phyloP scores from a whole-genome alignment of 2,888 invertebrate genomes.

The Athripsodes cinereus region DNA sequence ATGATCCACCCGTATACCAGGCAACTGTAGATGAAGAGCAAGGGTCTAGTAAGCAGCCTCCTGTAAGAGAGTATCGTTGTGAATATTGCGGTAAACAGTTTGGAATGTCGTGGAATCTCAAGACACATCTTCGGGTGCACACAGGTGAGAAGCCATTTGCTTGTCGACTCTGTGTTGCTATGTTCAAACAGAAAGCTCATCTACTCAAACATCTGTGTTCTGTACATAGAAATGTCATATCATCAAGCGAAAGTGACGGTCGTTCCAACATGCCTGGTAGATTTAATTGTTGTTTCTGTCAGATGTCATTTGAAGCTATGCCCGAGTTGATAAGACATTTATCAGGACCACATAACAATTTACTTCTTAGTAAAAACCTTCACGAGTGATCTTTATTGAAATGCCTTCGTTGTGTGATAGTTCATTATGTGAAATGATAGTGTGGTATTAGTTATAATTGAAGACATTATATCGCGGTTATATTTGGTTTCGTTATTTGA shows the following conservation, averaged over 20 bases:
- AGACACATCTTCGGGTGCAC: slow-evolving; percentile 81
- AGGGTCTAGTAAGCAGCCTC: slow-evolving; percentile 53
- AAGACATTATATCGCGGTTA: not conserved
- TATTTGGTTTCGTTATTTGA: slow-evolving; percentile 1
- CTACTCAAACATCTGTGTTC: slow-evolving; percentile 82
- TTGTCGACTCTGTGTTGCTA: slow-evolving; percentile 81
- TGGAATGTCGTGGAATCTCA: slow-evolving; percentile 89
- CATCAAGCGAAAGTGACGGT: slow-evolving; percentile 70
- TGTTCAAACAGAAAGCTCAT: slow-evolving; percentile 90
- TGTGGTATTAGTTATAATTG: slow-evolving; percentile 3
- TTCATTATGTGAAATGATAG: not conserved
- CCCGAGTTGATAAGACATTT: slow-evolving; percentile 82
- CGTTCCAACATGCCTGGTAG: slow-evolving; percentile 55
- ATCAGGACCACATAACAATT: slow-evolving; percentile 82
- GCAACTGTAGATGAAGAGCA: slow-evolving; percentile 39
- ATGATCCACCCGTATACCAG: slow-evolving; percentile 44
- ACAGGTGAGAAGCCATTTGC: slow-evolving; percentile 88
- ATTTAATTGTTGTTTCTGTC: slow-evolving; percentile 85
- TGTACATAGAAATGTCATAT: slow-evolving; percentile 83
- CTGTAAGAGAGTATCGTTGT: slow-evolving; percentile 80
- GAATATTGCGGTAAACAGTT: slow-evolving; percentile 88
- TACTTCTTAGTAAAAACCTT: slow-evolving; percentile 80
- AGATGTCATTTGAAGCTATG: slow-evolving; percentile 76
- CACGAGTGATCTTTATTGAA: slow-evolving; percentile 55
- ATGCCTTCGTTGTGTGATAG: not conserved